Percentiles rank a stretch among this genome's conserved stretches.
Evolutionary conservation across 2,113 vertebrate genomes (phyloP).

Genomic region (Daphoenositta chrysoptera): DNA sequence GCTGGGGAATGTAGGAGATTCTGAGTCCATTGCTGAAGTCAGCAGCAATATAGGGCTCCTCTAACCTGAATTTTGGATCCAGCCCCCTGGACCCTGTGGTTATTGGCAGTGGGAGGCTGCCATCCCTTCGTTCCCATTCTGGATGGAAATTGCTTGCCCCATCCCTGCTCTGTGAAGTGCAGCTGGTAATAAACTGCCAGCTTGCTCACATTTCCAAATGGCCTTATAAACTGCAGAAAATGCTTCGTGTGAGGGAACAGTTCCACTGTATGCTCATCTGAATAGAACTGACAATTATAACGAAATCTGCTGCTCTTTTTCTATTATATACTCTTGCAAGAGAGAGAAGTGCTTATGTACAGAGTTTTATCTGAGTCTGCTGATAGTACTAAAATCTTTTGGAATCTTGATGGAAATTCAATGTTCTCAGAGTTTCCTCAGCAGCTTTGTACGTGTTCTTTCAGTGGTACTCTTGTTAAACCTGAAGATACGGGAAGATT

Average conservation of each 20-base stretch:
- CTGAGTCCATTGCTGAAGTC: not conserved
- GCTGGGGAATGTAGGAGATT: not conserved
- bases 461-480: not conserved
- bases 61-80: not conserved
- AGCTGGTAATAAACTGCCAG: constrained; percentile 36
- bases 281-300: constrained; percentile 38
- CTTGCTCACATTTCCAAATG: constrained; percentile 32
- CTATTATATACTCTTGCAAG: constrained; percentile 3
- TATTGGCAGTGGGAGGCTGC: not conserved
- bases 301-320: constrained; percentile 27
- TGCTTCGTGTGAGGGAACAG: not conserved
- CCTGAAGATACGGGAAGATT: not conserved
- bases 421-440: constrained; percentile 1
- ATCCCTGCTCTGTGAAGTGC: not conserved
- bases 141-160: constrained; percentile 6
- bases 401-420: constrained; percentile 53
- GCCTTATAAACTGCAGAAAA: constrained; percentile 24
- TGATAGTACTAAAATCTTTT: constrained; percentile 55
- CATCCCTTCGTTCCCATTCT: not conserved
- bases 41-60: not conserved
- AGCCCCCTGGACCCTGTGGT: not conserved
- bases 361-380: constrained; percentile 49
- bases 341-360: constrained; percentile 43
- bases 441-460: not conserved
- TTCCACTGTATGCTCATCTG: not conserved